A percentile compares a stretch with the other conserved stretches of the same genome.
These are phyloP conservation scores for Pandion haliaetus DNA, from an alignment of 2,113 vertebrate species.

Conservation along the genomic window DNA sequence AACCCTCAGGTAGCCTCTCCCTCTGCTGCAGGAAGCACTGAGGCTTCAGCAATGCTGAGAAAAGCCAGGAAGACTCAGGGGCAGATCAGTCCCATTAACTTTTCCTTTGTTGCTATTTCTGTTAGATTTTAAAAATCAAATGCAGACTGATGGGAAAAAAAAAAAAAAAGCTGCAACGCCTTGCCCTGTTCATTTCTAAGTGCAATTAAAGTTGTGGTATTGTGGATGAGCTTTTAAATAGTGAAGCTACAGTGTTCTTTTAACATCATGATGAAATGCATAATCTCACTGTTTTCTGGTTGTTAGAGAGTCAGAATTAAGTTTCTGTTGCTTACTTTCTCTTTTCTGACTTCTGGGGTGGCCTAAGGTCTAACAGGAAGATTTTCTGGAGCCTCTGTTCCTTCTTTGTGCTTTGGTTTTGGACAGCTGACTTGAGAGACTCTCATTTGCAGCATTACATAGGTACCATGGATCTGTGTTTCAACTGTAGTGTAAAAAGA, in stretches of 20 bases:
- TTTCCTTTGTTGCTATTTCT: not conserved
- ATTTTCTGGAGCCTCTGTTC: not conserved
- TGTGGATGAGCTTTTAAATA: not conserved
- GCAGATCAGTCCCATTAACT: not conserved
- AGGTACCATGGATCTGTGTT: not conserved
- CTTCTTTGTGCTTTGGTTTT: not conserved
- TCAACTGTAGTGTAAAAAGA: not conserved
- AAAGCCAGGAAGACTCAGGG: not conserved
- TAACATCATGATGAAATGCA: not conserved
- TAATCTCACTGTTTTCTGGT: not conserved
- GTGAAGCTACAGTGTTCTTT: not conserved
- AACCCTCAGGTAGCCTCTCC: not conserved
- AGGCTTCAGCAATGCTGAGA: not conserved
- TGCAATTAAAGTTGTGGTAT: not conserved
- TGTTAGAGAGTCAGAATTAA: not conserved
- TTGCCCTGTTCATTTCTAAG: not conserved
- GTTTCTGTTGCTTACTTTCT: not conserved
- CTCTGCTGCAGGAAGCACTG: not conserved
- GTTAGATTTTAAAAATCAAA: not conserved
- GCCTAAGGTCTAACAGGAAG: not conserved
- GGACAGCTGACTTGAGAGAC: not conserved
- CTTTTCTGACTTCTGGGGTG: not conserved
- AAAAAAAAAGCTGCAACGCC: not conserved
- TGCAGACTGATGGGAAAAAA: not conserved
- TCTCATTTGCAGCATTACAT: not conserved